Evolutionary conservation across 2,888 invertebrate genomes (phyloP).

Genomic region (Tubulanus polymorphus): DNA sequence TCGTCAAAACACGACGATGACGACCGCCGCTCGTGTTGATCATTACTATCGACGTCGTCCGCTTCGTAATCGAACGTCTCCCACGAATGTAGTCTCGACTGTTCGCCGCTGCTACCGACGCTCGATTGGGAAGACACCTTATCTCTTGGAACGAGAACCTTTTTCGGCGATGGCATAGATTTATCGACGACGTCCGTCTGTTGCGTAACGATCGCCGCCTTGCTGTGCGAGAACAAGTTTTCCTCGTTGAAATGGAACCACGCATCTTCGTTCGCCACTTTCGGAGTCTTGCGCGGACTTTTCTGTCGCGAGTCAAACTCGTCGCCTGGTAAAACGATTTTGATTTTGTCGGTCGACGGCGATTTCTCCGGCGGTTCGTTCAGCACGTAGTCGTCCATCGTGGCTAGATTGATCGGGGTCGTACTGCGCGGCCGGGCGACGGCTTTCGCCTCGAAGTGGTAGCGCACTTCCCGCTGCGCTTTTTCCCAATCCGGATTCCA

Average conservation of each 20-base stretch:
- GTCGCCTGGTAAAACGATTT: conserved; percentile 38
- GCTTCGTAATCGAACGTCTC: no score
- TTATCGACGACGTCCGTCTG: conserved; percentile 26
- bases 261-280: conserved; percentile 19
- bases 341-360: conserved; percentile 27
- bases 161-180: conserved; percentile 36
- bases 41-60: no score
- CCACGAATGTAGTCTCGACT: no score
- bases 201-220: conserved; percentile 35
- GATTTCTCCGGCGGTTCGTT: conserved; percentile 37
- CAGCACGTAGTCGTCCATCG: conserved; percentile 37
- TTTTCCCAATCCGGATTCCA: no score
- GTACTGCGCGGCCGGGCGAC: conserved; percentile 41
- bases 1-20: no score
- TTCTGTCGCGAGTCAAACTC: conserved; percentile 27
- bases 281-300: conserved; percentile 25
- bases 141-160: conserved; percentile 34
- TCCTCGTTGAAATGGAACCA: conserved; percentile 39
- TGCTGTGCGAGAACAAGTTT: conserved; percentile 36
- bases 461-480: no score
- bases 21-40: no score
- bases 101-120: no score
- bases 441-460: conserved; percentile 29
- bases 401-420: conserved; percentile 39
- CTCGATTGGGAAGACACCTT: conserved; percentile 14